A percentile compares a stretch with the other conserved stretches of the same genome.
Evolutionary conservation across 2,113 vertebrate species (phyloP).

Genomic region (Lepus timidus): DNA sequence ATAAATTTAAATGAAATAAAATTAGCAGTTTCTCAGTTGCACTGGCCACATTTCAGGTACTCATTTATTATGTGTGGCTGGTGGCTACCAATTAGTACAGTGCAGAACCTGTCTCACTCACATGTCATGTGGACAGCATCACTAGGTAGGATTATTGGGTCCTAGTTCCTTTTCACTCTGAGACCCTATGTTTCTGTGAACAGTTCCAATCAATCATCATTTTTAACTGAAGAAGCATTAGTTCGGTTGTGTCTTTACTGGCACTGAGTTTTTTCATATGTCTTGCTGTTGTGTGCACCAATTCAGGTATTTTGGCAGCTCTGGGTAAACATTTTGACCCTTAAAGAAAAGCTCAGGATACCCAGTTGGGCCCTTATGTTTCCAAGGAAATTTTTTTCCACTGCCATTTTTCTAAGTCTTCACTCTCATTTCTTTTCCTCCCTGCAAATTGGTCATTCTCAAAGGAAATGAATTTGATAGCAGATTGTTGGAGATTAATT

Average conservation of each 20-base stretch:
- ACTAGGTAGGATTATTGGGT: not conserved
- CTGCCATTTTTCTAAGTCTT: conserved; percentile 36
- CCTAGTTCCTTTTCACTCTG: not conserved
- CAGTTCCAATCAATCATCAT: not conserved
- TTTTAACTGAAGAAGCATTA: not conserved
- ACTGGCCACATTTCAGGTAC: not conserved
- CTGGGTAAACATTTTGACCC: not conserved
- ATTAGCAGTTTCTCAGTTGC: not conserved
- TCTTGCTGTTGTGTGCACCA: not conserved
- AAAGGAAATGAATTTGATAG: conserved; percentile 72
- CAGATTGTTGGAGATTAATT: conserved; percentile 77
- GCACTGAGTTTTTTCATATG: not conserved
- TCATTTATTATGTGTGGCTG: not conserved
- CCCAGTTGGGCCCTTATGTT: not conserved
- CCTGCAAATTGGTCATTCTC: conserved; percentile 73
- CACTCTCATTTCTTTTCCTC: conserved; percentile 45
- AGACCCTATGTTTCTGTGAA: conserved; percentile 17
- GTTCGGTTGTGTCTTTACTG: not conserved
- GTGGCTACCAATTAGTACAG: not conserved
- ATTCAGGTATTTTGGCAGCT: not conserved
- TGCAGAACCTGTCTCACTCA: not conserved
- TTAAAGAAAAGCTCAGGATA: not conserved
- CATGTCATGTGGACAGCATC: not conserved
- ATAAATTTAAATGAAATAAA: not conserved
- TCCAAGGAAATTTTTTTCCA: not conserved